A percentile compares a stretch with the other conserved stretches of the same genome.
Conservation (phyloP, 2,888 invertebrate genomes). For the Scelioninae gen. 1 region DNA sequence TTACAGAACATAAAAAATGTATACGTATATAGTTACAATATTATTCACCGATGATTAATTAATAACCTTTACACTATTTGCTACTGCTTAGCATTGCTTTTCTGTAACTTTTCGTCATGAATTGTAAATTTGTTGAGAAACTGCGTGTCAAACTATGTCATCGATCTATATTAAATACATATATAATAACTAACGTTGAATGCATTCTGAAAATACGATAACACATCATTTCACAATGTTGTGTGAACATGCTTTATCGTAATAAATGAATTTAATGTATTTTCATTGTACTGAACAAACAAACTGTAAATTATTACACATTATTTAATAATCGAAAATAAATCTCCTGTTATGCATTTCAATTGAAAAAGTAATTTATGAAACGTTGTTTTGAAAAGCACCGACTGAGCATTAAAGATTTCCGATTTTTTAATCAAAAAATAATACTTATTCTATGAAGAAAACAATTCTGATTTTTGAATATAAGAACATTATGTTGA, state of each 20-base stretch:
- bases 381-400: neutral
- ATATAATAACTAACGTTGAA: slow-evolving; percentile 27
- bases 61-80: slow-evolving; percentile 28
- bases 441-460: neutral
- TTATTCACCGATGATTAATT: slow-evolving; percentile 22
- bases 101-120: slow-evolving; percentile 11
- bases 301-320: neutral
- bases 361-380: neutral
- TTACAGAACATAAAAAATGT: too few species aligned
- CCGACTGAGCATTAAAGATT: neutral
- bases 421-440: neutral
- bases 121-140: slow-evolving; percentile 33
- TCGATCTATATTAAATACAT: slow-evolving; percentile 33
- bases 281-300: slow-evolving; percentile 13
- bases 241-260: slow-evolving; percentile 14
- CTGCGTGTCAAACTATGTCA: slow-evolving; percentile 35
- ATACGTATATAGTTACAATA: slow-evolving; percentile 6
- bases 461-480: too few species aligned
- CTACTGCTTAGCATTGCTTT: slow-evolving; percentile 24
- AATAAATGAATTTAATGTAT: slow-evolving; percentile 23
- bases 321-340: slow-evolving; percentile 5
- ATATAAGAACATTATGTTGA: too few species aligned
- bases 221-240: slow-evolving; percentile 26
- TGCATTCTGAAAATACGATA: slow-evolving; percentile 37
- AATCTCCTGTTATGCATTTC: neutral